Conservation (phyloP, 2,797 vertebrate genomes). For the Prunella strophiata region DNA sequence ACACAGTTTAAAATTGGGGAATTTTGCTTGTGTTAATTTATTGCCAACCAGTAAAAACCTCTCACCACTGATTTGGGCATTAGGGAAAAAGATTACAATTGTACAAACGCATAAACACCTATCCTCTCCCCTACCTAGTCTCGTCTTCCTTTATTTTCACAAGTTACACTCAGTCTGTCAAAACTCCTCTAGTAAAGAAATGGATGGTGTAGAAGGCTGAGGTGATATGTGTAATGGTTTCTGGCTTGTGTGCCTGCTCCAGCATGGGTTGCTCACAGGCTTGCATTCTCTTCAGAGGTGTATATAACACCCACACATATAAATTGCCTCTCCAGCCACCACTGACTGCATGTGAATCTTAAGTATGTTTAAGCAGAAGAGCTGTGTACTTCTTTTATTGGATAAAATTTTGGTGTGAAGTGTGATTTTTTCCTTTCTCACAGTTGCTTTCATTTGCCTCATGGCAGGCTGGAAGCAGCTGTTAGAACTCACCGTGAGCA, state of each 20-base stretch:
- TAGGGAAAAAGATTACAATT: background rate
- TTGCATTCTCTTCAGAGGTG: background rate
- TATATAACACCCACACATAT: background rate
- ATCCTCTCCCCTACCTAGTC: background rate
- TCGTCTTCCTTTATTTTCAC: background rate
- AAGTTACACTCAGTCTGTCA: background rate
- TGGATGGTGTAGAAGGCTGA: background rate
- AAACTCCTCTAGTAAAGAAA: background rate
- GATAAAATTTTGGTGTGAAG: background rate
- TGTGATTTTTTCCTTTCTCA: background rate
- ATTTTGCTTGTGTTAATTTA: background rate
- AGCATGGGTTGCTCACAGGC: background rate
- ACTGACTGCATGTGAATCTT: background rate
- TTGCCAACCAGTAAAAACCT: background rate
- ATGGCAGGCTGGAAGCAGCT: background rate
- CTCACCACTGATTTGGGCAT: background rate
- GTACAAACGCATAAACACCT: background rate
- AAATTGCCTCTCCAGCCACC: background rate
- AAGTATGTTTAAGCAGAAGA: background rate
- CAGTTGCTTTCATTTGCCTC: background rate
- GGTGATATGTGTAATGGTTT: background rate
- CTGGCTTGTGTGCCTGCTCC: background rate
- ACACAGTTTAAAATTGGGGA: background rate
- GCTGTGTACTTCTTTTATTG: background rate
- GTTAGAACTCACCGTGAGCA: conserved; percentile 11